Base-by-base conservation (phyloP, 2,797 vertebrate genomes). In the Betta splendens region DNA sequence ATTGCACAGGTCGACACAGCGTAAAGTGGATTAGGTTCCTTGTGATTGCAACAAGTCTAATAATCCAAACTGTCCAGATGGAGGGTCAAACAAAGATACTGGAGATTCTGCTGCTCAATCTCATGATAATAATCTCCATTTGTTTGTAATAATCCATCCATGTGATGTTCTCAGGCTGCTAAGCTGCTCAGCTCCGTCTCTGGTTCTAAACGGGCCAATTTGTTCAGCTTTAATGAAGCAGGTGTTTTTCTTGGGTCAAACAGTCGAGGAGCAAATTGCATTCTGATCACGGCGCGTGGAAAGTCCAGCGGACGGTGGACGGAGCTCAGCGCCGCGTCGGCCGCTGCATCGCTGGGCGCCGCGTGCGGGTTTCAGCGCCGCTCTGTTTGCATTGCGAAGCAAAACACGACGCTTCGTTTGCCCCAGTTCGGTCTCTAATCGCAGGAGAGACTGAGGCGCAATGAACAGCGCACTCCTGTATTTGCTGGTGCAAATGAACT, bases 171-270 rank as follows among this genome's bases (percentile, higher is more conserved):
- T 65, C 60, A 38, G 50, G 56, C 26, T 5, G 22, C 29, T 49
- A 57, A 76, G 54, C 39, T 37, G 5, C 31, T 56, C 40, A 9
- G 59, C 17, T 70, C 68, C 33, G 55, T 49, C 55, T 87, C 69
- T 31, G 51, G 67, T 73, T 64, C 52, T 77, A 64, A 85, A 85
- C 83, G 81, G 45, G 47, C 82, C 89, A 53, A 88, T 89, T 79
- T 91, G 85, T 90, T 89, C 87, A 49, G 82, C 76, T 88, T 89
- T 89, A 87, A 90, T 87, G 89, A 87, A 77, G 75, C 68, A 53
- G 54, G 59, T 90, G 83, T 88, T 91, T 81, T 87, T 85, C 80
- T 90, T 87, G 85, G 83, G 60, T 76, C 78, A 53, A 51, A 77
- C 65, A 64, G 84, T 87, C 81, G 63, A 58, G 58, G 64, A 84